Evolutionary conservation across 2,888 invertebrate species (phyloP).

Genomic region (Synergus laeviventris): DNA sequence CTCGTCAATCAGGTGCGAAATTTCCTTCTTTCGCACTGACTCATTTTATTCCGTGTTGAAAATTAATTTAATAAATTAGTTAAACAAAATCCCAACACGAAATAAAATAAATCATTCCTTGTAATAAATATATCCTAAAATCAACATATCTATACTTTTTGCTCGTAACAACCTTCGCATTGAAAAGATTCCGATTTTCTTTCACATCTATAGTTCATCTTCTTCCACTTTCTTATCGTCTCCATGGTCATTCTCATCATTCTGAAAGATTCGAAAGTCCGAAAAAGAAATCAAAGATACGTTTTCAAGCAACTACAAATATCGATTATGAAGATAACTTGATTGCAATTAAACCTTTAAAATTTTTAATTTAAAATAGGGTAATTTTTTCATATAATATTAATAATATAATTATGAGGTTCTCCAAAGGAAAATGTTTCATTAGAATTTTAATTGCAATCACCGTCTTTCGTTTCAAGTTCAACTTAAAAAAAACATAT

Average conservation of each 20-base stretch:
- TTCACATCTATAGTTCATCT: not conserved
- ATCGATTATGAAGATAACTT: not conserved
- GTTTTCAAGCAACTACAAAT: conserved; percentile 19
- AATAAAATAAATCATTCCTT: not conserved
- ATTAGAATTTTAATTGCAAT: not conserved
- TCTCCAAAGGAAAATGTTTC: not conserved
- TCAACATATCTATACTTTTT: not conserved
- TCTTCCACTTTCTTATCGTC: not conserved
- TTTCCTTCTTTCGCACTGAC: not conserved
- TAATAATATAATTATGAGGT: too few species aligned
- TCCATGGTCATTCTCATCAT: not conserved
- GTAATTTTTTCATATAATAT: too few species aligned
- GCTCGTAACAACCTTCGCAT: not conserved
- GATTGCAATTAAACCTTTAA: not conserved
- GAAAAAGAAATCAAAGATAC: conserved; percentile 6
- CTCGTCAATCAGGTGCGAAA: conserved; percentile 12
- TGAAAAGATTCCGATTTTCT: not conserved
- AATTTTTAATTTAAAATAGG: not conserved
- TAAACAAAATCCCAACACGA: not conserved
- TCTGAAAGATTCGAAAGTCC: conserved; percentile 19
- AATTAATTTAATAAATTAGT: not conserved
- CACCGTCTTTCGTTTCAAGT: not conserved
- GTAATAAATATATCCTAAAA: conserved; percentile 7
- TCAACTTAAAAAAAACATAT: not conserved
- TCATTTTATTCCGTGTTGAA: conserved; percentile 15